phyloP scores from a whole-genome alignment of 2,797 vertebrate species.

The Gadopsis marmoratus region DNA sequence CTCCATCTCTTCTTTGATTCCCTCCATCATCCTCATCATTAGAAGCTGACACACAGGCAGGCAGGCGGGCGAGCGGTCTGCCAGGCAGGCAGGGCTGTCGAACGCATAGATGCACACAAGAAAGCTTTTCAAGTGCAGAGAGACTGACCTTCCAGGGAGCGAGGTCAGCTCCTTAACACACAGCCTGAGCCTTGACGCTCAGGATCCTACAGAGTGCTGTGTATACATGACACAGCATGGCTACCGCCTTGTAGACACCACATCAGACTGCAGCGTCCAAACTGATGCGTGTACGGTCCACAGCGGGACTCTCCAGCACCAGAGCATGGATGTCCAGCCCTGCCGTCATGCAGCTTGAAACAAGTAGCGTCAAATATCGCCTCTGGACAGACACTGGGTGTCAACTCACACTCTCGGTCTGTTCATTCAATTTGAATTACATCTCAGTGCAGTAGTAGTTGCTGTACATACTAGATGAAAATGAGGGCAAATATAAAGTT shows the following conservation, averaged over 20 bases:
- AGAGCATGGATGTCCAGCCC: slow-evolving; percentile 58
- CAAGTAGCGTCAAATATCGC: slow-evolving; percentile 58
- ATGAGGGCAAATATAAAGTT: not conserved
- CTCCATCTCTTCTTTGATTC: slow-evolving; percentile 85
- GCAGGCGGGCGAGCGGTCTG: slow-evolving; percentile 68
- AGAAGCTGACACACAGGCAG: slow-evolving; percentile 82
- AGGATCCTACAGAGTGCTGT: slow-evolving; percentile 72
- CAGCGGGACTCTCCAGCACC: slow-evolving; percentile 65
- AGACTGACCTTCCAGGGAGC: slow-evolving; percentile 77
- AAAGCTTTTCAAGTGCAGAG: slow-evolving; percentile 79
- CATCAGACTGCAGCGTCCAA: slow-evolving; percentile 69
- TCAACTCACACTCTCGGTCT: slow-evolving; percentile 16
- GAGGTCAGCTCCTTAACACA: slow-evolving; percentile 78
- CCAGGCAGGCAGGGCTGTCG: slow-evolving; percentile 54
- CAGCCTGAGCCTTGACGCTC: slow-evolving; percentile 67
- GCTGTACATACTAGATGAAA: slow-evolving; percentile 1
- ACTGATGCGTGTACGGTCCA: slow-evolving; percentile 66
- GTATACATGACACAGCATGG: slow-evolving; percentile 75
- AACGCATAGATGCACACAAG: slow-evolving; percentile 72
- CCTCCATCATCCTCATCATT: slow-evolving; percentile 86
- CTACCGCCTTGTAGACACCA: slow-evolving; percentile 68
- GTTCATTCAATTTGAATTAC: slow-evolving; percentile 47
- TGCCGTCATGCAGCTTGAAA: slow-evolving; percentile 59
- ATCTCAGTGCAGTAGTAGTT: slow-evolving; percentile 28
- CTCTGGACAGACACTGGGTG: slow-evolving; percentile 52